These are phyloP conservation scores for Patagioenas fasciata DNA, from an alignment of 2,113 vertebrate genomes.

Conservation along the genomic window DNA sequence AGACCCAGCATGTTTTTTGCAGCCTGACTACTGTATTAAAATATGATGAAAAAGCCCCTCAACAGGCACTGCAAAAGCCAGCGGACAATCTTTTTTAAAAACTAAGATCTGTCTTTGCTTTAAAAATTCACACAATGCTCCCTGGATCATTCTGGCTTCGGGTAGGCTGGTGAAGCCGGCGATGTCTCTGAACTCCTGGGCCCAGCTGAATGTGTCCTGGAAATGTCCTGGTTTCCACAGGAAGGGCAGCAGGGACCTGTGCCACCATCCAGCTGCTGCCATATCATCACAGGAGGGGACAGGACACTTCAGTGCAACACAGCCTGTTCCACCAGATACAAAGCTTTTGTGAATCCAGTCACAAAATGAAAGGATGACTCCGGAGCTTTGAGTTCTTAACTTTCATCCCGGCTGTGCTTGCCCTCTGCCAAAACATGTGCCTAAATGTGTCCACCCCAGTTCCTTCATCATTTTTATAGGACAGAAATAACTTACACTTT, in stretches of 20 bases:
- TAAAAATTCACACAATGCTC: not conserved
- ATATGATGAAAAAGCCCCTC: not conserved
- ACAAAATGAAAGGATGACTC: not conserved
- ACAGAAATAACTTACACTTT: not conserved
- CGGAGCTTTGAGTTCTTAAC: not conserved
- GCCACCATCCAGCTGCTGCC: not conserved
- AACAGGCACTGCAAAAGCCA: not conserved
- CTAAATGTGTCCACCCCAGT: not conserved
- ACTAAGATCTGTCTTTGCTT: not conserved
- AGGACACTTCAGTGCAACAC: not conserved
- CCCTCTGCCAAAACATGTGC: not conserved
- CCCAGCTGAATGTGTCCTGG: not conserved
- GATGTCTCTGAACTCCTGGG: not conserved
- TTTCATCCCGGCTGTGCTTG: not conserved
- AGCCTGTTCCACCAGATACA: not conserved
- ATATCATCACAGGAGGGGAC: not conserved
- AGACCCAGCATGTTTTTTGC: not conserved
- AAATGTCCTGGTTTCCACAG: not conserved
- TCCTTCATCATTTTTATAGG: not conserved
- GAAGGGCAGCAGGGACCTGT: not conserved
- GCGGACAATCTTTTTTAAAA: not conserved
- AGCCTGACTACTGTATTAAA: not conserved
- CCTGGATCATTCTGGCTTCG: not conserved
- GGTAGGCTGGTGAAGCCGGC: not conserved
- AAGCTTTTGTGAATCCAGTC: not conserved